Evolutionary conservation across 2,888 invertebrate species (phyloP), one percentile per base, ranked within the genome.

Genomic region (Troides helena): DNA sequence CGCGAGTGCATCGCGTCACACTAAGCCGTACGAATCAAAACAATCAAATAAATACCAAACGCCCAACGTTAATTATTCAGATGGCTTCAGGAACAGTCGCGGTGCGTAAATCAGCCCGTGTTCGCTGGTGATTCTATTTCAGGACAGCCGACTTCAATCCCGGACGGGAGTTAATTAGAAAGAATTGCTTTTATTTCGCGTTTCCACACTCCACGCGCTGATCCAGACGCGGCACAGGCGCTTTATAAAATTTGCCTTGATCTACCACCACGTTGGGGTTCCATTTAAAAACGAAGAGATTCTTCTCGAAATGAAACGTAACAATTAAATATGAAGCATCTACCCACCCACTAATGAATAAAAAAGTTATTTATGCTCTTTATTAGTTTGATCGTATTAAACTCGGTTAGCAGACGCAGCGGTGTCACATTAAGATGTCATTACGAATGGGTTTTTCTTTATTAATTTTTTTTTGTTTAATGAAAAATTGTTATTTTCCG

Each of bases 141-240:
- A 78, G 82, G 81, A 76, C 78, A 77, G 75, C 73, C 83, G 82
- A 78, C 84, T 30, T 85, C 87, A 84, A 85, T 86, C 85, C 84
- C 82, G 78, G 81, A 79, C 81, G 77, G 72, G 82, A 81, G 89
- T 87, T 92, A 91, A 92, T 92, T 92, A 92, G 88, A 92, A 92
- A 92, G 90, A 91, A 92, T 92, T 89, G 90, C 89, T 92, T 90
- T 92, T 92, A 92, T 92, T 92, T 90, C 81, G 88, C 89, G 86
- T 86, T 88, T 88, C 87, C 89, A 88, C 89, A 88, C 87, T 85
- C 84, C 83, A 80, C 80, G 82, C 80, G 81, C 76, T 71, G 71
- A 71, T 73, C 76, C 78, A 81, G 82, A 83, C 78, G 83, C 88
- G 89, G 89, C 89, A 84, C 83, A 85, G 83, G 78, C 78, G 80